Evolutionary conservation across 2,888 invertebrate genomes (phyloP), one percentile per base, ranked within the genome.

Genomic region (Aphodius sticticus): DNA sequence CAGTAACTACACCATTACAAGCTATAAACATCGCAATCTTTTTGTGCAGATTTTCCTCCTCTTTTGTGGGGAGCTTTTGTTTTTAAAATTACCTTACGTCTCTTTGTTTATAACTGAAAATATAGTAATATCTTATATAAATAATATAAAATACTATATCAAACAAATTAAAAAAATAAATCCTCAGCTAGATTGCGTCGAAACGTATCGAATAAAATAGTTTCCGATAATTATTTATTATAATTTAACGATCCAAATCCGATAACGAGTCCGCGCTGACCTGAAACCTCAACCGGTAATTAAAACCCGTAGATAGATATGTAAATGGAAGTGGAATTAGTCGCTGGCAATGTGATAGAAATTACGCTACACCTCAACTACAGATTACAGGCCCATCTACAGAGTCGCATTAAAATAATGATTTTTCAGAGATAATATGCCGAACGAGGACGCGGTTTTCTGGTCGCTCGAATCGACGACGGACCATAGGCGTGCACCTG

Each of bases 401-500:
- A 53, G 53, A 7, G 9, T 53, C 53, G 53, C 53, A 53, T 53
- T 53, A 53, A 53, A 53, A 53, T 53, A 53, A 53, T 53, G 53
- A 12, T 12, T 53, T 53, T 53, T 53, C 53, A 53, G 7, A 53
- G 53, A 53, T 53, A 3, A 53, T 2, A 53, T 5, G 4, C 53
- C 53, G 7, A 53, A 53, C 53, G 53, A 1, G 2, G 7, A 53
- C 53, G 53, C 12, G 12, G 53, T 53, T 53, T 53, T 53, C 53
- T 53, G 12, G 53, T 53, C 53, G 53, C 7, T 53, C 9, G 53
- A 53, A 2, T 5, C 53, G 53, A 53, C 53, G 53, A 7, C 53
- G 12, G 53, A 53, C 53, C 12, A 53, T 7, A 53, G 74, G 74
- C 14, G 9, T 35, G 15, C 74, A 74, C 74, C 74, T 74, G 74